A percentile compares a stretch with the other conserved stretches of the same genome.
These are phyloP conservation scores for Pristis pectinata DNA, from an alignment of 2,797 vertebrate genomes.

Conservation along the genomic window DNA sequence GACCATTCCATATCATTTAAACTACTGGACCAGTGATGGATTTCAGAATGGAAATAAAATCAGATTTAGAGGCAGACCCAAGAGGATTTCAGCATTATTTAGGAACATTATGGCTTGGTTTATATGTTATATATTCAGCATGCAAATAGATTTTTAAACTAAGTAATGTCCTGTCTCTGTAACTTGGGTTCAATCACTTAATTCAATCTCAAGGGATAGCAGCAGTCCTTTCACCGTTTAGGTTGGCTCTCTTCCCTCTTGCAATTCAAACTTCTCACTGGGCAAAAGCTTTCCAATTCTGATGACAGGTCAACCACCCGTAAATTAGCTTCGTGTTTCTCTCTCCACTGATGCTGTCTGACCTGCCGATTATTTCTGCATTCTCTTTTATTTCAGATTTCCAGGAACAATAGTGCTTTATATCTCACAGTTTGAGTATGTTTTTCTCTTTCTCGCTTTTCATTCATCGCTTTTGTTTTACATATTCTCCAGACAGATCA, in stretches of 20 bases:
- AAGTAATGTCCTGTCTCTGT: neutral
- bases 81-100: constrained; percentile 17
- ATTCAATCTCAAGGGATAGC: neutral
- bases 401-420: too few relatives aligned
- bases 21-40: neutral
- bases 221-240: neutral
- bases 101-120: neutral
- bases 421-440: too few relatives aligned
- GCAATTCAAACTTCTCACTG: neutral
- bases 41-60: neutral
- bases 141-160: neutral
- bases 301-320: too few relatives aligned
- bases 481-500: too few relatives aligned
- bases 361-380: too few relatives aligned
- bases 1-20: neutral
- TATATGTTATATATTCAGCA: neutral
- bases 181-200: neutral
- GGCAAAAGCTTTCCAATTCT: neutral
- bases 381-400: too few relatives aligned
- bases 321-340: too few relatives aligned
- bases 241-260: too few relatives aligned
- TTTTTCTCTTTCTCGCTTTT: too few relatives aligned
- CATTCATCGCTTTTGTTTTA: too few relatives aligned
- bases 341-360: too few relatives aligned
- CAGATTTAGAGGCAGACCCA: neutral